Base-by-base conservation (phyloP, 2,797 vertebrate species). In the Masticophis lateralis region DNA sequence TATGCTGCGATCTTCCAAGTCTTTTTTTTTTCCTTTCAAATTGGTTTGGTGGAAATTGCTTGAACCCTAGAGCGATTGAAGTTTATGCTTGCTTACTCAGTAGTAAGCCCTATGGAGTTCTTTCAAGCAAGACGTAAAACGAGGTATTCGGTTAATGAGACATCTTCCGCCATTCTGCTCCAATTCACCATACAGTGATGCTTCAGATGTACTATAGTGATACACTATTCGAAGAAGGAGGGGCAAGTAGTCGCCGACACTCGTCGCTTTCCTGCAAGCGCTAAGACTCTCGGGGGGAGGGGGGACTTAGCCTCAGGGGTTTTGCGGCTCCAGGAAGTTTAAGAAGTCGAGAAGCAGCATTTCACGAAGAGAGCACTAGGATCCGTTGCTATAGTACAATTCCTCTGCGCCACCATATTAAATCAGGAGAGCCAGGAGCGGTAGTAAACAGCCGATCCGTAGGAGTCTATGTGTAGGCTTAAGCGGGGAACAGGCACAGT, bases 331-430 rank as follows among this genome's bases (percentile, higher is more conserved):
- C 56, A 14, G 10, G 43, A 89, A 63, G 47, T 20, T 55, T 25
- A 61, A 55, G 47, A 43, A 61, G 79, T 20, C 28, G 56, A 37
- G 59, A 88, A 87, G 63, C 27, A 55, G 74, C 88, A 3, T 53
- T 47, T 63, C 51, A 61, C 79, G 60, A 22, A 87, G 87, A 43
- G 87, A 92, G 92, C 61, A 18, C 53, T 86, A 7, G 51, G n/a
- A 60, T 28, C 66, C 27, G 92, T 91, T 93, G 66, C 87, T 63
- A 93, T 89, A 93, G 87, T 9, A 25, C 86, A 61, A 63, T 55
- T 93, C 90, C 66, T 86, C 66, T 83, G 90, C 20, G 43, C 59
- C 86, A 53, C 20, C 66, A 5, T 47, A 32, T 25, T 57, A 66
- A 20, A 57, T 66, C 66, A 55, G 69, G 66, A 25, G 66, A 61